Evolutionary conservation across 92 coral and sea anemone species (phyloP).

Genomic region (Plumapathes pennacea): DNA sequence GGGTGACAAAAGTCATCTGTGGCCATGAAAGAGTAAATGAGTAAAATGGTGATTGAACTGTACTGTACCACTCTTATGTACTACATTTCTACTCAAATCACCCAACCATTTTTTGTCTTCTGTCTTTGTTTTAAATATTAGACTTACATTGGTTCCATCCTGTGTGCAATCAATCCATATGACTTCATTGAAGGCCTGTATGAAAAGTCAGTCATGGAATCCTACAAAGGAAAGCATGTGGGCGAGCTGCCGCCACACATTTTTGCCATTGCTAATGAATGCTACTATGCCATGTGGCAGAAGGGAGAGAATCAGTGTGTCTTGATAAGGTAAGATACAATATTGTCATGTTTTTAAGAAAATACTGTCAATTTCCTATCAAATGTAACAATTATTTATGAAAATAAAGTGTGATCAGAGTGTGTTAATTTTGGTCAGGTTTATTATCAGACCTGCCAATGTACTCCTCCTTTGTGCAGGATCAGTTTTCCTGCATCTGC

Average conservation of each 20-base stretch:
- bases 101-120: not conserved
- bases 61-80: not conserved
- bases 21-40: not conserved
- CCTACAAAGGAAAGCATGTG: slow-evolving; percentile 77
- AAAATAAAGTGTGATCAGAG: not conserved
- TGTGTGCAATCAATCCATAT: slow-evolving; percentile 94
- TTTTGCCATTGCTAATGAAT: slow-evolving; percentile 95
- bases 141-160: slow-evolving; percentile 96
- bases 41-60: not conserved
- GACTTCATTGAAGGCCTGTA: slow-evolving; percentile 75
- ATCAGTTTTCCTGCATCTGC: too few relatives aligned
- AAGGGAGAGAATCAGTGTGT: slow-evolving; percentile 93
- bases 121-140: slow-evolving; percentile 29
- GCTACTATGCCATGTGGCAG: slow-evolving; percentile 94
- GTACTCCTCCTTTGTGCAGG: not conserved
- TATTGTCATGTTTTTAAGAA: not conserved
- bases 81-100: too few relatives aligned
- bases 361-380: not conserved
- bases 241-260: slow-evolving; percentile 96
- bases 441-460: not conserved
- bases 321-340: slow-evolving; percentile 80
- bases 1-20: too few relatives aligned
- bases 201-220: slow-evolving; percentile 71
- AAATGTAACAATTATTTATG: not conserved
- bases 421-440: not conserved